Evolutionary conservation across 2,888 invertebrate genomes (phyloP), one percentile per base, ranked within the genome.

Genomic region (Caradrina clavipalpis): DNA sequence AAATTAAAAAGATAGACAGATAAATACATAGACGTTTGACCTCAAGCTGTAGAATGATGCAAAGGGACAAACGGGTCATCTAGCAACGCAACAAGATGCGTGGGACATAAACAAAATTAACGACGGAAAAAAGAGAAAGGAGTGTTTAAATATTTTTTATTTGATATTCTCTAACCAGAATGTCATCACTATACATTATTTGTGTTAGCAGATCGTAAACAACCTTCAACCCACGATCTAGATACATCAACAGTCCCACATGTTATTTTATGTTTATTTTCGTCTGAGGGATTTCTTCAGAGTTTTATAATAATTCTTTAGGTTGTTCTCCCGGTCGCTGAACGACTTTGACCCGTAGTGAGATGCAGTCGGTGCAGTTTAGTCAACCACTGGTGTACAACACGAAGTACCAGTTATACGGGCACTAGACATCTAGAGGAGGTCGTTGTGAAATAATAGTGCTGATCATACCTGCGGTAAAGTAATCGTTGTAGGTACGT

Each of bases 331-430:
- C 72, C 73, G 76, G 72, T 81, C 77, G 74, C 39, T 70, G 72
- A 78, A 81, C 81, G 79, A 71, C 86, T 81, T 85, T 85, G 87
- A 85, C 86, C 79, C 66, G 68, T 78, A 78, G 61, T 76, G 26
- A 62, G 59, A 60, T 71, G 76, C 78, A 76, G 83, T 76, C 76
- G 63, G 76, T 78, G 73, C 76, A 78, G 62, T 78, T 80, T 70
- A 75, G 65, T 66, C 65, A 80, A 76, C 67, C 57, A 57, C 59
- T 70, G 53, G 63, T 81, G 39, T 58, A 81, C 42, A 61, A 55
- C 71, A 63, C 64, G 64, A 55, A 78, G 69, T 73, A 74, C 63
- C 57, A 66, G 82, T 73, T 67, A 82, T 60, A 61, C 79, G 79
- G 74, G 49, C 21, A 68, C 64, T 66, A 78, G 62, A 47, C 45